A percentile compares a stretch with the other conserved stretches of the same genome.
Evolutionary conservation across 2,888 invertebrate species (phyloP).

Genomic region (Eurois occulta): DNA sequence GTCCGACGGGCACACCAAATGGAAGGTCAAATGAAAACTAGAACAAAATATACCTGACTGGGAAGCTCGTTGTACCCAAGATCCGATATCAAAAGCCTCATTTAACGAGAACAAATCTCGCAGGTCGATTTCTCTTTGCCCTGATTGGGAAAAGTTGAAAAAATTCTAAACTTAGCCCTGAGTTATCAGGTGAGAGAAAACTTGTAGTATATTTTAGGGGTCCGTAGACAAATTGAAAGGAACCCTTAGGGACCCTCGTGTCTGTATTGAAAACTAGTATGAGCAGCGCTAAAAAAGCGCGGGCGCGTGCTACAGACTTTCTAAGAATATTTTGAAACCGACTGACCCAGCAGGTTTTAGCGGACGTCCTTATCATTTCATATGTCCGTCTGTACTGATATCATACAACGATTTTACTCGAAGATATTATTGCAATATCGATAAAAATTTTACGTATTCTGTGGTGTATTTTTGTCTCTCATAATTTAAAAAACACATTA

Average conservation of each 20-base stretch:
- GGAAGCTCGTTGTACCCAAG: conserved; percentile 40
- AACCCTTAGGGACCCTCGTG: no score
- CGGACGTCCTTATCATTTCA: neutral
- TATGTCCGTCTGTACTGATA: neutral
- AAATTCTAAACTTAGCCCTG: conserved; percentile 20
- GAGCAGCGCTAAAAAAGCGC: no score
- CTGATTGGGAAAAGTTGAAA: conserved; percentile 29
- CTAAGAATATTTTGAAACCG: no score
- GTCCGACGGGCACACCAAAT: neutral
- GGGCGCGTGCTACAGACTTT: no score
- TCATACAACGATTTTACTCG: neutral
- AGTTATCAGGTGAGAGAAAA: neutral
- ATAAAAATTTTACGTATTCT: neutral
- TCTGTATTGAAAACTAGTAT: no score
- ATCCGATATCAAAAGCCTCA: conserved; percentile 58
- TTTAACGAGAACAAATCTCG: conserved; percentile 48
- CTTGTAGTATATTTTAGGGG: neutral
- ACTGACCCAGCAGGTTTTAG: no score
- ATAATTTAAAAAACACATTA: neutral
- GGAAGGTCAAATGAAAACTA: conserved; percentile 3
- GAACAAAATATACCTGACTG: neutral
- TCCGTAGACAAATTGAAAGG: neutral
- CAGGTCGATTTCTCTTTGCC: conserved; percentile 8
- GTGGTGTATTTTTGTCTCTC: neutral
- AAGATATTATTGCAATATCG: neutral